Conservation (phyloP, 2,113 vertebrate genomes). For the Phoenicopterus ruber region DNA sequence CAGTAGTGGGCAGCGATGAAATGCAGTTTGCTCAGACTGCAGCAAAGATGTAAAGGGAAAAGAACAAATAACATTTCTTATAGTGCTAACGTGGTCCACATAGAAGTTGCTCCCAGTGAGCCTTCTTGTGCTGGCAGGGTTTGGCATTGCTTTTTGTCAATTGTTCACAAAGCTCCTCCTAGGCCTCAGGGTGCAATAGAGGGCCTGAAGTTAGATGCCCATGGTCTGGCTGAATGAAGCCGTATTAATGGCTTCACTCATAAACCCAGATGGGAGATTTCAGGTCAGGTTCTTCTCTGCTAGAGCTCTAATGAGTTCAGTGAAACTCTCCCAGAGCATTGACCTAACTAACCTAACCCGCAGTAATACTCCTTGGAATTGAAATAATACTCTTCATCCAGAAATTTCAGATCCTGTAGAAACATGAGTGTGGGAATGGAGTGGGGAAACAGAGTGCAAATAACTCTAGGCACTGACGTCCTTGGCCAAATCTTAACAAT, state of each 20-base stretch:
- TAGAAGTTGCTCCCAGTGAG: background rate
- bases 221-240: background rate
- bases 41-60: background rate
- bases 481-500: background rate
- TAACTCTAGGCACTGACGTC: background rate
- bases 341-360: background rate
- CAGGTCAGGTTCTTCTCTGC: background rate
- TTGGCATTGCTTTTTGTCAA: background rate
- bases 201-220: background rate
- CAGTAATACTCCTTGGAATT: background rate
- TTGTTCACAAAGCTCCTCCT: background rate
- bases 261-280: background rate
- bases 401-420: background rate
- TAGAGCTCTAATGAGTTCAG: background rate
- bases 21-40: background rate
- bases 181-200: background rate
- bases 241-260: background rate
- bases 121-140: background rate
- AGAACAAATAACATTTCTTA: background rate
- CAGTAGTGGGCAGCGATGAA: background rate
- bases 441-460: background rate
- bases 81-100: fast-evolving
- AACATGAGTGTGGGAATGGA: background rate
- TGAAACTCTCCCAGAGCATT: background rate
- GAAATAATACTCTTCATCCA: background rate